A percentile compares a stretch with the other conserved stretches of the same genome.
phyloP scores from a whole-genome alignment of 2,888 invertebrate species.

The Drosophila ezoana region DNA sequence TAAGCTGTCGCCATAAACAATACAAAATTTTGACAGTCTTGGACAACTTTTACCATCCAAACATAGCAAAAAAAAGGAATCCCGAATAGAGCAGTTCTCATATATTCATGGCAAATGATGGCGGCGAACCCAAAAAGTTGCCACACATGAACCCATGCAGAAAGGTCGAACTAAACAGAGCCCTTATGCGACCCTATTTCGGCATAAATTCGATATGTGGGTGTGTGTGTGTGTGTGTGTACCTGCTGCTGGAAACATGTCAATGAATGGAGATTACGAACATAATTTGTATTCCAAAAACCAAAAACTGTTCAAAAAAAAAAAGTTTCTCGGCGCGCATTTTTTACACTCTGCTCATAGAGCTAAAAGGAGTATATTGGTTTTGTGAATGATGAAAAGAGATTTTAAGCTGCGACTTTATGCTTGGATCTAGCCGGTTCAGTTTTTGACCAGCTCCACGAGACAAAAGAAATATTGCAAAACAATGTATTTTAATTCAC shows the following conservation, averaged over 20 bases:
- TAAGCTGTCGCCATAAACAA: slow-evolving; percentile 30
- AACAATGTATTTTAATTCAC: no score
- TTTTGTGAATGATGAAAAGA: not conserved
- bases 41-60: slow-evolving; percentile 7
- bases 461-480: no score
- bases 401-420: no score
- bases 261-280: slow-evolving; percentile 81
- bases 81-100: slow-evolving; percentile 61
- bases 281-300: slow-evolving; percentile 80
- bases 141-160: slow-evolving; percentile 62
- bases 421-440: no score
- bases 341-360: slow-evolving; percentile 1
- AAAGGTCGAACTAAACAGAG: slow-evolving; percentile 66
- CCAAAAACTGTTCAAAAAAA: slow-evolving; percentile 72
- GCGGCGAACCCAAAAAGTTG: slow-evolving; percentile 55
- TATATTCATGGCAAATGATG: slow-evolving; percentile 78
- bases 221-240: slow-evolving; percentile 5
- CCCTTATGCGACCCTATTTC: slow-evolving; percentile 30
- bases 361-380: not conserved
- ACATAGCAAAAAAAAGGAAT: slow-evolving; percentile 21
- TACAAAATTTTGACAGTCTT: slow-evolving; percentile 29
- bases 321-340: slow-evolving; percentile 62
- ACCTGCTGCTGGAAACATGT: slow-evolving; percentile 58
- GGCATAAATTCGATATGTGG: slow-evolving; percentile 15
- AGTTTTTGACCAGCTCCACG: no score